Percentiles rank a stretch among this genome's conserved stretches.
Conservation (phyloP, 2,797 vertebrate species). For the Phoebastria nigripes region DNA sequence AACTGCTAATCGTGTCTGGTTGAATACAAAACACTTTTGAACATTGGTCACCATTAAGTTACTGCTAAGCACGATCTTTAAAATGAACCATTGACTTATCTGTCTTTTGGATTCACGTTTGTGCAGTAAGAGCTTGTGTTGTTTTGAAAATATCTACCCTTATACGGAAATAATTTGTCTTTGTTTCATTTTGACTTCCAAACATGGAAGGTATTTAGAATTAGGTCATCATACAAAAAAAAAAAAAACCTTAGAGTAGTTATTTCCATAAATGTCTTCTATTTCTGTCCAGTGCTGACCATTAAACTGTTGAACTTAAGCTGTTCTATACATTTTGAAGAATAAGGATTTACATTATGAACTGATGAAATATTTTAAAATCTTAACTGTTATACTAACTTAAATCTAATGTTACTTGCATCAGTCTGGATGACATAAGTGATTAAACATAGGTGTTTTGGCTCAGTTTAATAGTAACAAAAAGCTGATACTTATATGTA, state of each 20-base stretch:
- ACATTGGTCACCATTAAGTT: not conserved
- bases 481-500: not conserved
- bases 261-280: slow-evolving; percentile 42
- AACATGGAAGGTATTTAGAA: not conserved
- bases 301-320: slow-evolving; percentile 41
- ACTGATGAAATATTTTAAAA: slow-evolving; percentile 2
- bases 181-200: slow-evolving; percentile 39
- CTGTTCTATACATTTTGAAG: not conserved
- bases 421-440: not conserved
- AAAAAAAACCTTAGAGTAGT: not conserved
- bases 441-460: not conserved
- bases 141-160: slow-evolving; percentile 15
- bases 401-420: not conserved
- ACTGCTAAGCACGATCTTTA: not conserved
- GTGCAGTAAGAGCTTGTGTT: not conserved
- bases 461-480: not conserved
- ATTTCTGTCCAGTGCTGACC: slow-evolving; percentile 34
- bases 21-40: not conserved
- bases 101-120: not conserved
- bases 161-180: slow-evolving; percentile 29
- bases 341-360: slow-evolving; percentile 10
- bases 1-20: not conserved
- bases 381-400: not conserved
- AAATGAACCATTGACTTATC: not conserved
- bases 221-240: slow-evolving; percentile 29